These are phyloP conservation scores for Aegotheles bennettii DNA, from an alignment of 2,113 vertebrate species.

Conservation along the genomic window DNA sequence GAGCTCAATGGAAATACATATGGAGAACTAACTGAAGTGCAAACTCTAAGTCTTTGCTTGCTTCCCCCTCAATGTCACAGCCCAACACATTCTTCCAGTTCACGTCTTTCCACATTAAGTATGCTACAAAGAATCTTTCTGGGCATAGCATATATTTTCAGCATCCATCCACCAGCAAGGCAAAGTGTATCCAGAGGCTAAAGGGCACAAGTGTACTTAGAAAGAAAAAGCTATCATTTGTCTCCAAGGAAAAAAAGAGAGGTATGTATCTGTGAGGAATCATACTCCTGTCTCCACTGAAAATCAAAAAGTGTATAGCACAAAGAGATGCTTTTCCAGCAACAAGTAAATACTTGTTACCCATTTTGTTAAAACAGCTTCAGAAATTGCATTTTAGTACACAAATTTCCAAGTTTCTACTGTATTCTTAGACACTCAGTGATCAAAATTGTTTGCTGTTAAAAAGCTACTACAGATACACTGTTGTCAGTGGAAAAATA, in stretches of 20 bases:
- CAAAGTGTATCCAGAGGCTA: not conserved
- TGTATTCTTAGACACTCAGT: not conserved
- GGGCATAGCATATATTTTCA: not conserved
- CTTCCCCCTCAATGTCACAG: not conserved
- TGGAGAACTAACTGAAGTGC: not conserved
- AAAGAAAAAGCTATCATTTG: not conserved
- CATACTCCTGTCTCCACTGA: not conserved
- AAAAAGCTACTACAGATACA: not conserved
- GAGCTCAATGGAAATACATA: not conserved
- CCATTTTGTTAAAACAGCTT: not conserved
- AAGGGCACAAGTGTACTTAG: not conserved
- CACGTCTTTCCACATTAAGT: not conserved
- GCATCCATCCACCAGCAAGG: not conserved
- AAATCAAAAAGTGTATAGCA: not conserved
- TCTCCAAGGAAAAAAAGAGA: not conserved
- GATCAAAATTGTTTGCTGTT: not conserved
- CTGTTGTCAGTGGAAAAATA: not conserved
- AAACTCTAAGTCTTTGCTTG: not conserved
- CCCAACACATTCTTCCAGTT: not conserved
- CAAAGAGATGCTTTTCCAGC: not conserved
- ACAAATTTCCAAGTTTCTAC: not conserved
- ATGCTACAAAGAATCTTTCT: not conserved
- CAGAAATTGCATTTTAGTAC: not conserved
- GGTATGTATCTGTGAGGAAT: not conserved
- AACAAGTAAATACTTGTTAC: not conserved